Evolutionary conservation across 2,797 vertebrate genomes (phyloP).

Genomic region (Xenops minutus): DNA sequence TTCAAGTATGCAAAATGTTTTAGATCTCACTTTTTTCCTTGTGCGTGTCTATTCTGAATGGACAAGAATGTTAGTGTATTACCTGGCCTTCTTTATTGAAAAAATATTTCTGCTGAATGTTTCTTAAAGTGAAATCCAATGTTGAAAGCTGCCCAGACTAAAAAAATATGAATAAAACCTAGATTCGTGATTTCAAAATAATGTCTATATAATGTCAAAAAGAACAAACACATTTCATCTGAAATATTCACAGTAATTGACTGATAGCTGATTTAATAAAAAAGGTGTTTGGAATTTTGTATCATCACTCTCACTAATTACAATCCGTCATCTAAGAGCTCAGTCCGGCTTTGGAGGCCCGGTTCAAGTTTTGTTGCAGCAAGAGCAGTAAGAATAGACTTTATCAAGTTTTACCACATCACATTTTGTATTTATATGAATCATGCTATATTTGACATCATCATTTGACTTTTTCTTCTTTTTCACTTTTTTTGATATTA

Average conservation of each 20-base stretch:
- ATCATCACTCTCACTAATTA: not conserved
- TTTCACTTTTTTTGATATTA: not conserved
- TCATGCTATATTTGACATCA: not conserved
- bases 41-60: rapidly evolving
- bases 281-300: not conserved
- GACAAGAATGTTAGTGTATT: not conserved
- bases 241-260: not conserved
- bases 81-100: not conserved
- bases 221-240: not conserved
- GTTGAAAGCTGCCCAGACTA: not conserved
- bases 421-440: not conserved
- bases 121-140: not conserved
- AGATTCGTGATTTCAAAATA: not conserved
- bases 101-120: not conserved
- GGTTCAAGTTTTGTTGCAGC: not conserved
- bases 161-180: not conserved
- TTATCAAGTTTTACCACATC: not conserved
- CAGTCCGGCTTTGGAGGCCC: not conserved
- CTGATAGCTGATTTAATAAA: not conserved
- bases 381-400: not conserved
- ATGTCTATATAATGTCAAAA: not conserved
- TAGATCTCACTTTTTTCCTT: not conserved
- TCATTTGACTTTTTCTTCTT: not conserved
- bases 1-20: not conserved
- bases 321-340: not conserved